These are phyloP conservation scores for Capitulum mitella DNA, from an alignment of 2,888 invertebrate genomes.

Conservation along the genomic window DNA sequence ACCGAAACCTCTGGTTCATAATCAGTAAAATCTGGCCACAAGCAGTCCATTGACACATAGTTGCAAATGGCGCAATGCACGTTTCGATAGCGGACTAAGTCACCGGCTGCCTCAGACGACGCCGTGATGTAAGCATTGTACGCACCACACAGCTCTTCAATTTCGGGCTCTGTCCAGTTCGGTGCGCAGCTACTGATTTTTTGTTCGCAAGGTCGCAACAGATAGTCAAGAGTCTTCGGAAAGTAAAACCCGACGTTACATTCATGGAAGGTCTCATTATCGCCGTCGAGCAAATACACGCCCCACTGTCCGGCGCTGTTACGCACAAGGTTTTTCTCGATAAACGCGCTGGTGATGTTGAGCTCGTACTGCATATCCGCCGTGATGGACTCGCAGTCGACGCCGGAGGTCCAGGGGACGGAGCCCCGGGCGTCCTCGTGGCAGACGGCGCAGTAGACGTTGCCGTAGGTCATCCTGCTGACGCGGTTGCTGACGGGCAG, in stretches of 20 bases:
- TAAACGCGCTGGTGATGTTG: not conserved
- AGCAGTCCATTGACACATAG: too few species aligned
- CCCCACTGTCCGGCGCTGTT: not conserved
- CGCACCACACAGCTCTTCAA: constrained; percentile 41
- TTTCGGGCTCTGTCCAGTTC: constrained; percentile 36
- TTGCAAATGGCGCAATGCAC: too few species aligned
- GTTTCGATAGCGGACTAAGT: too few species aligned
- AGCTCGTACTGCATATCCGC: too few species aligned
- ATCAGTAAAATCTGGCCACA: too few species aligned
- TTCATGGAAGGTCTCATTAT: not conserved
- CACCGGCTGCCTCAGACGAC: too few species aligned
- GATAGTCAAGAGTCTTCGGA: not conserved
- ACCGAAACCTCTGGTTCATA: too few species aligned
- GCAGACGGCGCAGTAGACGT: constrained; percentile 45
- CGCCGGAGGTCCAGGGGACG: constrained; percentile 43
- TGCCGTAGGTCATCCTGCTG: constrained; percentile 41
- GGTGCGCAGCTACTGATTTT: not conserved
- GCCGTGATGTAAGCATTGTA: constrained; percentile 43
- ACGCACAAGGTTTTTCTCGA: not conserved
- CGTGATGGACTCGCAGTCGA: constrained; percentile 42
- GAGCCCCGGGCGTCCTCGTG: constrained; percentile 41
- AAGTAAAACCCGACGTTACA: not conserved
- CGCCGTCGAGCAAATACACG: not conserved
- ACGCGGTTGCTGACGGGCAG: constrained; percentile 42
- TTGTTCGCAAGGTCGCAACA: not conserved